Evolutionary conservation across 2,888 invertebrate species (phyloP), one percentile per base, ranked within the genome.

Genomic region (Sinopyrophorus schimmeli): DNA sequence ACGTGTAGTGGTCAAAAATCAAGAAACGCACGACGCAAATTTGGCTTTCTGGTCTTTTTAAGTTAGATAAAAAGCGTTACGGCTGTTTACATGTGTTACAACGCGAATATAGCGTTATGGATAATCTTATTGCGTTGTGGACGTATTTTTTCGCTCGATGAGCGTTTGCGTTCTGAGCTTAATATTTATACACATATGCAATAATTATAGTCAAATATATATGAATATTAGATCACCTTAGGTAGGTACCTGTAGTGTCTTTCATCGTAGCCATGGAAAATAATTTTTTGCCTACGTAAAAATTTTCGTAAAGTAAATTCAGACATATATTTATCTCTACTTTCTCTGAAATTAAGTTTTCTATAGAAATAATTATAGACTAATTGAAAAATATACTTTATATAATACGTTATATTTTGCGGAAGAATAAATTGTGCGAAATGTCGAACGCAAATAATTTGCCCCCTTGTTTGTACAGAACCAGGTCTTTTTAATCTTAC

Each of bases 341-440:
- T 69, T 53, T 76, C 75, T 53, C 76, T 75, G 54, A 28, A 68
- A 51, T 17, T 16, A 21, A 32, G 3, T 31, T 3, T 30, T 31
- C 5, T 9, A 21, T 18, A 18, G 6, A 18, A 5, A 18, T 5
- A 18, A 7, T 7, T 9, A n/a, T 10, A 21, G 34, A 16, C 24
- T 1, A 37, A 26, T 16, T 6, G 14, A 18, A 15, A 17, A 18
- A 28, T 21, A 46, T 70, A 87, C 82, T 79, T 84, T 53, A 83
- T 79, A 58, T 84, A 83, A 70, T 83, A 91, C 2, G 89, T 82
- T 28, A 84, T 78, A 56, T 86, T 83, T 69, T 85, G 84, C 6
- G 90, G 89, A 67, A 86, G 80, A 47, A 92, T 77, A 63, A 85
- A 88, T 66, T 84, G 83, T 62, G 88, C 88, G 70, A 92, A 91